Percentiles rank a stretch among this genome's conserved stretches.
Conservation (phyloP, 1,140 invertebrate genomes). For the Bombus terrestris region DNA sequence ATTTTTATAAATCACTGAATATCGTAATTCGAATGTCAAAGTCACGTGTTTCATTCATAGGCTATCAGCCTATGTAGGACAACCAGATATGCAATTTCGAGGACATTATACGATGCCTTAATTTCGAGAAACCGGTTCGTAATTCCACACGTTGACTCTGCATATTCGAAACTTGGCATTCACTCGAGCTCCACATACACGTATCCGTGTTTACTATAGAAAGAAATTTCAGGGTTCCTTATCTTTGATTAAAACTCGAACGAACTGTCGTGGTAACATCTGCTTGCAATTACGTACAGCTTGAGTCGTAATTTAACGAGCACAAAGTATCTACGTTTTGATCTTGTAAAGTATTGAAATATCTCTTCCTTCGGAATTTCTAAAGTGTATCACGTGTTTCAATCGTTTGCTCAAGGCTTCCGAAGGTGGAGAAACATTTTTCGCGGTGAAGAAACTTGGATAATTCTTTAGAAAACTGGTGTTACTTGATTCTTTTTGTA, state of each 20-base stretch:
- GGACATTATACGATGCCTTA: neutral
- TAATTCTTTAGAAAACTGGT: neutral
- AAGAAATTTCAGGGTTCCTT: neutral
- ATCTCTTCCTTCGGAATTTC: neutral
- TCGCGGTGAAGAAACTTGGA: neutral
- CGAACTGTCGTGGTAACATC: neutral
- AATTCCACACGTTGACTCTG: neutral
- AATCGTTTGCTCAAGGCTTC: neutral
- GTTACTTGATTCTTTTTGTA: neutral
- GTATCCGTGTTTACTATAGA: neutral
- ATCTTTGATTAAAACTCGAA: neutral
- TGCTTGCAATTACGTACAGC: neutral
- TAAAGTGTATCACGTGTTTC: neutral
- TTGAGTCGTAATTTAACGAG: neutral
- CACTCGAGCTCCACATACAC: neutral
- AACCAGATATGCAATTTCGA: neutral
- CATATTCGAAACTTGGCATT: neutral
- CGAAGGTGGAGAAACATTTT: neutral
- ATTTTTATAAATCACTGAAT: no score
- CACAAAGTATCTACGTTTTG: neutral
- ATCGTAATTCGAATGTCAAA: neutral
- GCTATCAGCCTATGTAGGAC: neutral
- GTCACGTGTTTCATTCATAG: neutral
- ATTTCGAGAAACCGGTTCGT: slow-evolving; percentile 10
- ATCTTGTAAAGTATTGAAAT: neutral